Percentiles rank a stretch among this genome's conserved stretches.
These are phyloP conservation scores for Rissa tridactyla DNA, from an alignment of 2,113 vertebrate species.

Conservation along the genomic window DNA sequence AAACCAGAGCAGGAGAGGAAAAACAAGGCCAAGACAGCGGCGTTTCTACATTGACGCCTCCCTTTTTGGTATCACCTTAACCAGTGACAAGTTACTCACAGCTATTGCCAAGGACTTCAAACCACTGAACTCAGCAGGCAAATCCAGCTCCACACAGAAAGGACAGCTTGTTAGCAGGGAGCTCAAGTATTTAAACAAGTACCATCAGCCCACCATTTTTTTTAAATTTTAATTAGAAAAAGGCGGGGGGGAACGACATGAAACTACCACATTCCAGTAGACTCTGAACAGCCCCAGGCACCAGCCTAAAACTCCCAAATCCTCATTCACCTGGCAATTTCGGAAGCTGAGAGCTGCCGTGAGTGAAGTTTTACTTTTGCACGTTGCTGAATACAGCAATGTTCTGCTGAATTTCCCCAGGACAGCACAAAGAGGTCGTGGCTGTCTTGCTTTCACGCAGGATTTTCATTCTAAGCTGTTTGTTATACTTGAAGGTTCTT, in stretches of 20 bases:
- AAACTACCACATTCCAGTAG: not conserved
- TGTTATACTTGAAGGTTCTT: conserved; percentile 38
- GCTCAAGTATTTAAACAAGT: not conserved
- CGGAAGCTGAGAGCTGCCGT: conserved; percentile 6
- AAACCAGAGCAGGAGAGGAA: not conserved
- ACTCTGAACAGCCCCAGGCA: conserved; percentile 9
- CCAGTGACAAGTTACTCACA: not conserved
- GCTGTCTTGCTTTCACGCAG: conserved; percentile 40
- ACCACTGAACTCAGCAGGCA: not conserved
- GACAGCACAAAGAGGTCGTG: conserved; percentile 46
- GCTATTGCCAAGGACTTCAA: not conserved
- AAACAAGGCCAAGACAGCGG: not conserved
- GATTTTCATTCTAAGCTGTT: conserved; percentile 49
- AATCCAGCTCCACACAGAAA: not conserved
- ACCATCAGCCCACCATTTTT: not conserved
- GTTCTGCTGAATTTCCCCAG: conserved; percentile 44
- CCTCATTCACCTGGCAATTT: conserved; percentile 56
- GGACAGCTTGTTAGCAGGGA: not conserved
- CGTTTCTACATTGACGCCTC: not conserved
- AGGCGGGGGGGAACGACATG: not conserved
- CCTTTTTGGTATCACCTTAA: conserved; percentile 11
- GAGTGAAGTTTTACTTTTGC: conserved; percentile 48
- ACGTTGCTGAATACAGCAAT: conserved; percentile 52
- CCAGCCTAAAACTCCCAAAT: not conserved
- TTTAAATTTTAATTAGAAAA: conserved; percentile 8